Conservation (phyloP, 2,888 invertebrate species). For the Rugalucina vietnamica region DNA sequence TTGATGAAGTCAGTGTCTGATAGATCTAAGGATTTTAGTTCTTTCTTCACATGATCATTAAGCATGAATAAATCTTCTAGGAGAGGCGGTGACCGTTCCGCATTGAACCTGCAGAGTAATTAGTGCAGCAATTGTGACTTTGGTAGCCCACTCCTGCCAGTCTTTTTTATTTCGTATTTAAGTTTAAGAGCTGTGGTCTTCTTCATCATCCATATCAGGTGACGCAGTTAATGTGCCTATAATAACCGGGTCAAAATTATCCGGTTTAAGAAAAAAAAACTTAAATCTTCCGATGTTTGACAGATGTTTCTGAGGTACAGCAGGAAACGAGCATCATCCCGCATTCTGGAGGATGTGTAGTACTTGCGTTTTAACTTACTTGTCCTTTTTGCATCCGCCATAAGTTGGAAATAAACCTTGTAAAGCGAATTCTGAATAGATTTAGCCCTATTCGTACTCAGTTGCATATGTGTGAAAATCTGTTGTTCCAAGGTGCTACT, state of each 20-base stretch:
- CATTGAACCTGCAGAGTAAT: neutral
- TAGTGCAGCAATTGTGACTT: neutral
- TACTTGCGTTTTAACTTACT: neutral
- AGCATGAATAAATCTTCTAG: neutral
- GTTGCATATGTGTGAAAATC: too few relatives aligned
- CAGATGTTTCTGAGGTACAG: neutral
- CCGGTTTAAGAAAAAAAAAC: neutral
- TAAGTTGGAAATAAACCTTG: too few relatives aligned
- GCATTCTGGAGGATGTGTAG: neutral
- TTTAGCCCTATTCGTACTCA: too few relatives aligned
- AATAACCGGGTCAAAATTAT: neutral
- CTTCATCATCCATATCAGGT: neutral
- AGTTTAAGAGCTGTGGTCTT: neutral
- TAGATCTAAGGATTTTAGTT: neutral
- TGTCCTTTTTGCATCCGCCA: too few relatives aligned
- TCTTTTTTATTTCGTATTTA: neutral
- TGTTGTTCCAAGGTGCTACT: too few relatives aligned
- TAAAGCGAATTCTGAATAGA: too few relatives aligned
- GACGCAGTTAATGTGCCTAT: neutral
- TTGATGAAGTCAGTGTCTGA: neutral
- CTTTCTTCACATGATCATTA: neutral
- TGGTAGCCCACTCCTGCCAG: neutral
- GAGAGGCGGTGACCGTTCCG: neutral
- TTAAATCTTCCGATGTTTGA: neutral
- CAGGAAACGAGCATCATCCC: neutral